Base-by-base conservation (phyloP, 2,797 vertebrate genomes). In the Oceanodroma leucorhoa region DNA sequence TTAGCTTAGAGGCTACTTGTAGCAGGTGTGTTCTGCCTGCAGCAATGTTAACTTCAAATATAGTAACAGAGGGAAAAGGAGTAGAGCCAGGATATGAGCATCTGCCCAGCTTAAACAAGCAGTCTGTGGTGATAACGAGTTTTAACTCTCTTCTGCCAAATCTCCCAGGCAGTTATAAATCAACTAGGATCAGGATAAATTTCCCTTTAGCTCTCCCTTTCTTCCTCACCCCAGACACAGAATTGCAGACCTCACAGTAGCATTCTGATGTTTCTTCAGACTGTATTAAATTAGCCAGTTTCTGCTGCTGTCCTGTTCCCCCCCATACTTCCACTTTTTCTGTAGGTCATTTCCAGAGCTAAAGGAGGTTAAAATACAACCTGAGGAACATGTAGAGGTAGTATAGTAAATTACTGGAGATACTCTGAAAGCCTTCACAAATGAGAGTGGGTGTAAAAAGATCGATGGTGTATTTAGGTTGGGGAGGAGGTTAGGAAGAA, bases 1-100 rank as follows among this genome's bases (percentile, higher is more conserved):
- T 94, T 78, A 91, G 70, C 70, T 94, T 73, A 27, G 54, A 85
- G 91, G 36, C 76, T 92, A 64, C 88, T 92, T 88, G 62, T 78
- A 90, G 70, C 30, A 30, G 30, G 65, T 0, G 1, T 81, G 54
- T 73, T 89, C 79, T 92, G 65, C 24, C 16, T 93, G 62, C 65
- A 55, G 75, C 85, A 55, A 24, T 48, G 48, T 88, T 88, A 62
- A 50, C 40, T 83, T 91, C 79, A 70, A 70, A 57, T 87, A 12
- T 5, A n/a, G 64, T 85, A 91, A 53, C 73, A 55, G 41, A 79
- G 83, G 50, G 53, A 66, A 78, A 60, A 60, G 34, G 71, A 86
- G 54, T 4, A 83, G 81, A 94, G 60, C 76, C 83, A 71, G 65
- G 20, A 57, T n/a, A 34, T 11, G 67, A 93, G 71, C 67, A 83